These are phyloP conservation scores for Acleris holmiana DNA, from an alignment of 2,888 invertebrate species.

Conservation along the genomic window DNA sequence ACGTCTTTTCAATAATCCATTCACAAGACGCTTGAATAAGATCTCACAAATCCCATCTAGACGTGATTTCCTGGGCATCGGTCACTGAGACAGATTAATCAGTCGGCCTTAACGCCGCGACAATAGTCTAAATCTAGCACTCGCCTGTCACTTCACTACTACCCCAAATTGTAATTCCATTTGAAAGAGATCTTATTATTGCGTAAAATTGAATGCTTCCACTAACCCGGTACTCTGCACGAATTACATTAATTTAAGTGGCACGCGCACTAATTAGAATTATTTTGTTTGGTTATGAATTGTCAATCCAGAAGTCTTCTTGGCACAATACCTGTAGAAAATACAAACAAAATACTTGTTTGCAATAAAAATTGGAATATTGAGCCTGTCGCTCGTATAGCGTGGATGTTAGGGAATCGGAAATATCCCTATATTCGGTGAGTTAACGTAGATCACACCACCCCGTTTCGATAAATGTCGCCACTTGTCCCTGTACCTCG, in stretches of 20 bases:
- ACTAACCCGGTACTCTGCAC: slow-evolving; percentile 49
- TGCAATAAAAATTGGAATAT: slow-evolving; percentile 40
- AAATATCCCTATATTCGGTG: slow-evolving; percentile 48
- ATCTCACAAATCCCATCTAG: slow-evolving; percentile 51
- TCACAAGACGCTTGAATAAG: slow-evolving; percentile 66
- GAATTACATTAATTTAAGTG: slow-evolving; percentile 40
- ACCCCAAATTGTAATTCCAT: slow-evolving; percentile 19
- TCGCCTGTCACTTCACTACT: background rate
- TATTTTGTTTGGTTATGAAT: slow-evolving; percentile 18
- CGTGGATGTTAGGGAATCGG: slow-evolving; percentile 46
- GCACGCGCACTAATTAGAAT: slow-evolving; percentile 33
- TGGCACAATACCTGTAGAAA: slow-evolving; percentile 16
- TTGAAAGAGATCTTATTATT: slow-evolving; percentile 70
- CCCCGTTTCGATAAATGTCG: slow-evolving; percentile 39
- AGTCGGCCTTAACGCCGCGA: slow-evolving; percentile 34
- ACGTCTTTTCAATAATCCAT: slow-evolving; percentile 61
- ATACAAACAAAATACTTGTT: slow-evolving; percentile 17
- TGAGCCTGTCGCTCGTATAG: slow-evolving; percentile 16
- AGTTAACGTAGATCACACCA: slow-evolving; percentile 56
- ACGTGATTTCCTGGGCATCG: background rate
- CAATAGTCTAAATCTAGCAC: background rate
- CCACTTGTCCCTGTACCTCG: slow-evolving; percentile 21
- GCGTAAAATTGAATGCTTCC: slow-evolving; percentile 45
- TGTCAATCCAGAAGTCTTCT: slow-evolving; percentile 6
- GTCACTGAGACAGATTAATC: slow-evolving; percentile 39